Base-by-base conservation (phyloP, 1,140 invertebrate species). In the Drosophila melanica region DNA sequence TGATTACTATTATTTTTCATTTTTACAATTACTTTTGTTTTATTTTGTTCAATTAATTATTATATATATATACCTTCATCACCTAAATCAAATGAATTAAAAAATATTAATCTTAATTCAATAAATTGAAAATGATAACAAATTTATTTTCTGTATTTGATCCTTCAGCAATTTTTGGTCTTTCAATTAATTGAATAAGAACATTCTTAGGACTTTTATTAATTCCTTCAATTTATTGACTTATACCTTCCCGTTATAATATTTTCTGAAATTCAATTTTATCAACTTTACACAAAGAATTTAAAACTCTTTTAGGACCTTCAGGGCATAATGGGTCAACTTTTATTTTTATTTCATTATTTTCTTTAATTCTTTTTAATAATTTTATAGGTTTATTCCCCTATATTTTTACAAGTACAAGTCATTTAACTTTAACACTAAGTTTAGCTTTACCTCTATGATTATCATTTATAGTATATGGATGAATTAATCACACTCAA, bases 111-210 rank as follows among this genome's bases (percentile, higher is more conserved):
- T 71, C 78, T 82, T 91, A 92, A 90, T 72, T 81, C 71, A 23
- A 73, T 91, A 77, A 91, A 80, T 81, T 93, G 92, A 93, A 93
- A 92, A 93, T 93, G 92, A 93, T 93, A 93, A 93, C 75, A 90
- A 93, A 93, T 90, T 86, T 93, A 92, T 93, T 93, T 91, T 93
- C 93, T 62, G 92, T 93, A 78, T 93, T 94, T 92, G 93, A 93
- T 54, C 93, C 93, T 3, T 89, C 90, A 68, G 91, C 92, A 79
- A 79, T 92, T 77, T 90, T 92, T 75, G 90, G 84, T 77, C 57
- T 93, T 35, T 92, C 92, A 5, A 77, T 94, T 89, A 94, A 94
- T 92, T 94, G 93, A 94, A 37, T 93, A 79, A 93, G 92, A 87
- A 92, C 90, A 51, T 81, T 93, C 70, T 67, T 93, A 59, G 90